These are phyloP conservation scores for Grallaria varia DNA, from an alignment of 2,113 vertebrate genomes.

Conservation along the genomic window DNA sequence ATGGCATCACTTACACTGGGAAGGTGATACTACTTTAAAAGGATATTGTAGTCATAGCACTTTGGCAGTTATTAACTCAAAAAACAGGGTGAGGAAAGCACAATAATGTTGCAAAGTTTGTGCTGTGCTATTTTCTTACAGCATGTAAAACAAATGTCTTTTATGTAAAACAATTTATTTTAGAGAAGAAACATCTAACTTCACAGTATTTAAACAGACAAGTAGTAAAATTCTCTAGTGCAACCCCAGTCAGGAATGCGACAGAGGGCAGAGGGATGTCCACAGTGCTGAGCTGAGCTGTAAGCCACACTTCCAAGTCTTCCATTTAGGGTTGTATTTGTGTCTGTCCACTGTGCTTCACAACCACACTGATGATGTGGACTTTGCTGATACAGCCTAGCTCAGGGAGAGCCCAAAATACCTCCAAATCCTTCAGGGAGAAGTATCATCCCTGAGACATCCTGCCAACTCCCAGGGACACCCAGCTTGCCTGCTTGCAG, in stretches of 20 bases:
- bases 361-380: fast-evolving
- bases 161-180: neutral
- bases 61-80: neutral
- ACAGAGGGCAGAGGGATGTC: neutral
- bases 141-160: neutral
- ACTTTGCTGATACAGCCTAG: neutral
- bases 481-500: neutral
- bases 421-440: neutral
- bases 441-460: neutral
- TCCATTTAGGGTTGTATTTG: neutral
- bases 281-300: neutral
- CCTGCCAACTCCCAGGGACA: fast-evolving
- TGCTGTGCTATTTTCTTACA: neutral
- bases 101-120: neutral
- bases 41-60: neutral
- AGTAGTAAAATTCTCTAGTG: neutral
- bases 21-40: neutral
- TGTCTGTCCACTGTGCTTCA: neutral
- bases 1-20: neutral
- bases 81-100: neutral
- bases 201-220: neutral
- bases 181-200: neutral
- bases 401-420: neutral
- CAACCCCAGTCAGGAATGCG: neutral
- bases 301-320: neutral